Percentiles rank a stretch among this genome's conserved stretches.
phyloP scores from a whole-genome alignment of 1,140 invertebrate species.

The Rhopalosiphum maidis region DNA sequence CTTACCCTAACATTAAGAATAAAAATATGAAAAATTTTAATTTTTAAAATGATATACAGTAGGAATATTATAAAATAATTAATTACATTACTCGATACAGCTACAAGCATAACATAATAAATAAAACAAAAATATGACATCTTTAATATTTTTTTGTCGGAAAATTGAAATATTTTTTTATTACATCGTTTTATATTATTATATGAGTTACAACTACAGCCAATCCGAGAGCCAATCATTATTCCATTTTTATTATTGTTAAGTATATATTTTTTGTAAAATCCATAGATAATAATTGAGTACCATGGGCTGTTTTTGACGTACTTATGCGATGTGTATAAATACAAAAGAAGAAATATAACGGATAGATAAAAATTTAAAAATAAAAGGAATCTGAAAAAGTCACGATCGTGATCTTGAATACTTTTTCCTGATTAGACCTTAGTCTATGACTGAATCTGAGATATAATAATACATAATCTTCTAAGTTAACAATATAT shows the following conservation, averaged over 20 bases:
- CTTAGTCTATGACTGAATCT: not conserved
- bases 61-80: not conserved
- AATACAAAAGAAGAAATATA: not conserved
- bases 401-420: not conserved
- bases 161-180: not conserved
- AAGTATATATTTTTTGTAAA: not conserved
- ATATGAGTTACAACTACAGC: not conserved
- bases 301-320: not conserved
- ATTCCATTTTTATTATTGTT: not conserved
- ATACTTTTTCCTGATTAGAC: not conserved
- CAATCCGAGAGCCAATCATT: not conserved
- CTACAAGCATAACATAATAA: not conserved
- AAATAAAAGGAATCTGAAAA: not conserved
- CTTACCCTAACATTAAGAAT: not conserved
- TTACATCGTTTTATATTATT: too few species aligned
- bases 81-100: not conserved
- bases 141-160: not conserved
- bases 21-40: not conserved
- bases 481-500: not conserved
- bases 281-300: not conserved
- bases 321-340: not conserved
- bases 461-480: not conserved
- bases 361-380: not conserved
- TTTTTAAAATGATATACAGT: not conserved
- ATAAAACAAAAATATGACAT: not conserved